phyloP scores from a whole-genome alignment of 2,888 invertebrate genomes.

The Lydus trimaculatus region DNA sequence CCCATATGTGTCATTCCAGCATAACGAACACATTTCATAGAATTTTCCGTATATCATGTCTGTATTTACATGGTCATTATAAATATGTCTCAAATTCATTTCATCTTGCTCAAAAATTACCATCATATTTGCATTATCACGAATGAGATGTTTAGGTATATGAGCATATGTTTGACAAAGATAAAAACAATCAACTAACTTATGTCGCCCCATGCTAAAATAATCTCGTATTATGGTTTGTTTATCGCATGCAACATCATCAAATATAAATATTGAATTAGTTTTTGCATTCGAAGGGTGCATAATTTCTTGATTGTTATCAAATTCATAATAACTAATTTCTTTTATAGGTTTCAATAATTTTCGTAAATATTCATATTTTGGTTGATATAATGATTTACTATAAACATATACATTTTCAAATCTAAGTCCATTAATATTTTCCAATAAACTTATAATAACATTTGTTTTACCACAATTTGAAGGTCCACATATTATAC shows the following conservation, averaged over 20 bases:
- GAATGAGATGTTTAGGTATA: constrained; percentile 49
- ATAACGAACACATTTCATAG: constrained; percentile 12
- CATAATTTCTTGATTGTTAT: constrained; percentile 22
- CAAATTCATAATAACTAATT: constrained; percentile 34
- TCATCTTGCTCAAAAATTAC: constrained; percentile 46
- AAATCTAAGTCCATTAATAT: constrained; percentile 51
- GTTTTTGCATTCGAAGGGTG: background rate
- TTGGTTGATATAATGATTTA: constrained; percentile 45
- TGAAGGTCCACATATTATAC: constrained; percentile 23
- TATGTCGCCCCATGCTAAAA: constrained; percentile 48
- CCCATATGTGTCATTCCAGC: constrained; percentile 17
- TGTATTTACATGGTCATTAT: constrained; percentile 25
- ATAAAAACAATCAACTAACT: constrained; percentile 47
- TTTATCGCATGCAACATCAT: constrained; percentile 49
- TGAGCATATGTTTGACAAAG: constrained; percentile 35
- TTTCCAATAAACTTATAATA: constrained; percentile 47
- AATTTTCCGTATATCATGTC: constrained; percentile 17
- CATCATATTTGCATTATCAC: constrained; percentile 49
- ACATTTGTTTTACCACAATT: constrained; percentile 55
- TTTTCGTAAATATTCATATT: constrained; percentile 41
- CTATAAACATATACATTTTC: constrained; percentile 54
- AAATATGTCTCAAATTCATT: constrained; percentile 45
- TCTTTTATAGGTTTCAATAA: constrained; percentile 33
- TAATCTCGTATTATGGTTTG: constrained; percentile 42
- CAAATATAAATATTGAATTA: constrained; percentile 17